These are phyloP conservation scores for Poecilia velifera DNA, from an alignment of 2,797 vertebrate genomes.

Conservation along the genomic window DNA sequence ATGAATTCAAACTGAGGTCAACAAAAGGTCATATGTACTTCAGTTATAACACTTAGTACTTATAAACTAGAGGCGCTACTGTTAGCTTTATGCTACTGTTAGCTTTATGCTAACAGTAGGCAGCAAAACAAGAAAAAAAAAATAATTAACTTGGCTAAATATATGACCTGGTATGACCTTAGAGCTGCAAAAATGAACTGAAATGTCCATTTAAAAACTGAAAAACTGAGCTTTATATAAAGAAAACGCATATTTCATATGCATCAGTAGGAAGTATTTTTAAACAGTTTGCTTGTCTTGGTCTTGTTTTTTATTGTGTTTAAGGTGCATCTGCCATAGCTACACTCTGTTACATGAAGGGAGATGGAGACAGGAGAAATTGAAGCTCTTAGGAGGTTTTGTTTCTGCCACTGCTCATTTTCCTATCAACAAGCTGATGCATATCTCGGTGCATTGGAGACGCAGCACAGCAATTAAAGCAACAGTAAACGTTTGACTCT, in stretches of 20 bases:
- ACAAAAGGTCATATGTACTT: not conserved
- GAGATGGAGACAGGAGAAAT: constrained; percentile 21
- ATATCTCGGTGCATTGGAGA: not conserved
- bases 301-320: not conserved
- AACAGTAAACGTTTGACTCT: not conserved
- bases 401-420: constrained; percentile 3
- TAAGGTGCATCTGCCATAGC: not conserved
- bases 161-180: no score
- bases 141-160: no score
- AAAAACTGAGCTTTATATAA: not conserved
- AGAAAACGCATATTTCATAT: not conserved
- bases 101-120: no score
- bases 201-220: not conserved
- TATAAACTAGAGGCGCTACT: no score
- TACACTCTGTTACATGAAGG: not conserved
- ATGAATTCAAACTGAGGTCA: not conserved
- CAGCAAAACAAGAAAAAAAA: no score
- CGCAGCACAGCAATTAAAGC: not conserved
- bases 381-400: not conserved
- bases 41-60: not conserved
- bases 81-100: no score
- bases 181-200: not conserved
- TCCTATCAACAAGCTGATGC: not conserved
- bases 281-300: not conserved
- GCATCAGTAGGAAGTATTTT: not conserved